These are phyloP conservation scores for Branchinecta lindahli DNA, from an alignment of 1,140 invertebrate genomes.

Conservation along the genomic window DNA sequence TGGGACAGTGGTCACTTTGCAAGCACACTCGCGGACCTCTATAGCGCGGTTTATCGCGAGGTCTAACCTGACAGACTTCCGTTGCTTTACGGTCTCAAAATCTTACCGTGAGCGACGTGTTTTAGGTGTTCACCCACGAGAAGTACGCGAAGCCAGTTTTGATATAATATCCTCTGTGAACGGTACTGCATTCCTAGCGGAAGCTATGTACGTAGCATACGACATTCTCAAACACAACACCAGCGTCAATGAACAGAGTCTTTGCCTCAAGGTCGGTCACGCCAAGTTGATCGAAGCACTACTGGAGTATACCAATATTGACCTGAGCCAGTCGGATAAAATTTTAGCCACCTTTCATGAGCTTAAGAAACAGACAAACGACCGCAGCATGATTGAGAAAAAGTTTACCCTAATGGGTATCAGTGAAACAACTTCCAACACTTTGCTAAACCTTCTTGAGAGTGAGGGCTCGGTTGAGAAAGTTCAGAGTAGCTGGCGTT, in stretches of 20 bases:
- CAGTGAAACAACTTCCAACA: constrained; percentile 4
- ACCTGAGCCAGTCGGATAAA: constrained; percentile 47
- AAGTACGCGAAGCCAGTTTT: constrained; percentile 79
- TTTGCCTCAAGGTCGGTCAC: constrained; percentile 48
- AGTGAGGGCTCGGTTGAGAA: constrained; percentile 11
- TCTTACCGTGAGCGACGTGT: constrained; percentile 72
- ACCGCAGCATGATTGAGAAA: not conserved
- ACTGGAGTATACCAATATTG: constrained; percentile 61
- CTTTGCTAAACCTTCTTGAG: constrained; percentile 8
- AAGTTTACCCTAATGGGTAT: not conserved
- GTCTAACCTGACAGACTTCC: constrained; percentile 56
- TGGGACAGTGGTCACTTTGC: constrained; percentile 50
- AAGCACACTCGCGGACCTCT: constrained; percentile 42
- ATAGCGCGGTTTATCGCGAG: constrained; percentile 70
- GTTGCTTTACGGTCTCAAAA: constrained; percentile 67
- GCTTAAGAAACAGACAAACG: constrained; percentile 29
- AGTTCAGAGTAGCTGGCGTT: not conserved
- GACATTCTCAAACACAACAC: constrained; percentile 50
- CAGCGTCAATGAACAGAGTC: not conserved
- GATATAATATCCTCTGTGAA: constrained; percentile 66
- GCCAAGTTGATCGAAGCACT: constrained; percentile 57
- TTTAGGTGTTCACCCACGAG: constrained; percentile 67
- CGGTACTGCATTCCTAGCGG: constrained; percentile 42
- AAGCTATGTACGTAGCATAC: constrained; percentile 57
- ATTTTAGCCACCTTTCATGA: constrained; percentile 46